A percentile compares a stretch with the other conserved stretches of the same genome.
Conservation (phyloP, 2,113 vertebrate genomes). For the Dipodomys ordii region DNA sequence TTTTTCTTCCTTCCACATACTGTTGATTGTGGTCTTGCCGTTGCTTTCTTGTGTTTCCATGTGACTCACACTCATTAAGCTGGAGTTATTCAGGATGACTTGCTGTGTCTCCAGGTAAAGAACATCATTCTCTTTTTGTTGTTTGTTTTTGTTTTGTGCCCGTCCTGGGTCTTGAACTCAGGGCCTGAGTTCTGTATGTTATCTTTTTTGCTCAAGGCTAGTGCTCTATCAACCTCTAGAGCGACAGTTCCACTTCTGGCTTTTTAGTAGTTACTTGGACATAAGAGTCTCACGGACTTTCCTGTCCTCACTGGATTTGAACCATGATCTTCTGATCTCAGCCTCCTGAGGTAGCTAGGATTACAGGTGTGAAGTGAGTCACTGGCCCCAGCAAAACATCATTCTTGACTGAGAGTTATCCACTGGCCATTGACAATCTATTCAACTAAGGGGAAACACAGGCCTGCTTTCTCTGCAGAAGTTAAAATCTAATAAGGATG, state of each 20-base stretch:
- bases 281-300: no score
- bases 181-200: no score
- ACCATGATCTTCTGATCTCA: no score
- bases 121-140: background rate
- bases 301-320: no score
- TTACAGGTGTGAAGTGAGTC: no score
- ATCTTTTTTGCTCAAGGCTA: no score
- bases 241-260: no score
- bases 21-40: background rate
- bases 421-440: background rate
- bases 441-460: background rate
- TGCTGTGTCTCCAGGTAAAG: rapidly evolving
- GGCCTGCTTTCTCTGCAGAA: background rate
- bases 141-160: no score
- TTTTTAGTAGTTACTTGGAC: no score
- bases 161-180: no score
- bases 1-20: background rate
- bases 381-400: background rate
- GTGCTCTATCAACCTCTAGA: no score
- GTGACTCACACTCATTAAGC: background rate
- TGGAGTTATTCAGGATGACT: background rate
- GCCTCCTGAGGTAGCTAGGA: no score
- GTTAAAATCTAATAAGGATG: background rate
- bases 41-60: background rate
- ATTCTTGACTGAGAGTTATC: background rate